phyloP scores from a whole-genome alignment of 2,797 vertebrate species.

The Poeciliopsis infans region DNA sequence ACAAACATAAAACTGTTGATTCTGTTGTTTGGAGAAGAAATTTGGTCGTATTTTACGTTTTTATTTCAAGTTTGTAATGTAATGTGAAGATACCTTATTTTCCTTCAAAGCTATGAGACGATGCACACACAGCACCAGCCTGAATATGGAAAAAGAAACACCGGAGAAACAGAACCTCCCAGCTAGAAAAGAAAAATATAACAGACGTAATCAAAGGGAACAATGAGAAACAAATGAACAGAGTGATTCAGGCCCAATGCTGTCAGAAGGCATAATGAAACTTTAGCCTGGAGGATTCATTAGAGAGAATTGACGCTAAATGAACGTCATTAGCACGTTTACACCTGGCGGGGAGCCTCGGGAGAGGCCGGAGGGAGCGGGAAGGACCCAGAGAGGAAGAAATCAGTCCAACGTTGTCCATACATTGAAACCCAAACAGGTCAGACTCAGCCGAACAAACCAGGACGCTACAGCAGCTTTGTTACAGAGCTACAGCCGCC shows the following conservation, averaged over 20 bases:
- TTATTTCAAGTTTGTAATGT: too few relatives aligned
- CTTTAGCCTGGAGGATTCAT: slow-evolving; percentile 44
- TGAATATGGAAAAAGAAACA: not conserved
- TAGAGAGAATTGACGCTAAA: slow-evolving; percentile 45
- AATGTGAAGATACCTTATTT: too few relatives aligned
- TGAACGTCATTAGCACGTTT: slow-evolving; percentile 49
- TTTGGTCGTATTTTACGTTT: too few relatives aligned
- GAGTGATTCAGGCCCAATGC: slow-evolving; percentile 9
- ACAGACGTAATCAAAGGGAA: not conserved
- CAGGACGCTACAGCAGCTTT: not conserved
- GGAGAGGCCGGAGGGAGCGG: slow-evolving; percentile 7
- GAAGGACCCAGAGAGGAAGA: not conserved
- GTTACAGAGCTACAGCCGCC: not conserved
- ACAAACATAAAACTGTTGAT: too few relatives aligned
- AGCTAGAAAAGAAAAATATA: not conserved
- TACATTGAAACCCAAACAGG: not conserved
- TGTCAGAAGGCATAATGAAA: slow-evolving; percentile 29
- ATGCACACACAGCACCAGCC: not conserved
- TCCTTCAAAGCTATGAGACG: not conserved
- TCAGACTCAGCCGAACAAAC: not conserved
- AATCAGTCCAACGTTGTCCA: not conserved
- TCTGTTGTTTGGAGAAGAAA: too few relatives aligned
- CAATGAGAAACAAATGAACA: slow-evolving; percentile 12
- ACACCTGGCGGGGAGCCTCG: slow-evolving; percentile 27
- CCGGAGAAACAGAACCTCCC: not conserved